A percentile compares a stretch with the other conserved stretches of the same genome.
phyloP scores from a whole-genome alignment of 2,113 vertebrate genomes.

The Stictonetta naevosa region DNA sequence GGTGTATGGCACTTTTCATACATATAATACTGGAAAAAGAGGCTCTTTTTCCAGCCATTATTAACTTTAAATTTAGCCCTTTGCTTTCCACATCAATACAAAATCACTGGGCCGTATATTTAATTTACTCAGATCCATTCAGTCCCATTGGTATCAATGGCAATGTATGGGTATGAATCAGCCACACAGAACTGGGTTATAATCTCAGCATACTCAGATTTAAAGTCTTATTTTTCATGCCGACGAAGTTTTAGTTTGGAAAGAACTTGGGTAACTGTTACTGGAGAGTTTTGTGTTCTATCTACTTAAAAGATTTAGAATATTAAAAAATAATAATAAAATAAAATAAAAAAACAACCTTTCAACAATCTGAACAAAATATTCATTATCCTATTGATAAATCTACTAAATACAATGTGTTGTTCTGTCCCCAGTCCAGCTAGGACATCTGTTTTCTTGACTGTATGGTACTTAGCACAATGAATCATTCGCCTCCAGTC shows the following conservation, averaged over 20 bases:
- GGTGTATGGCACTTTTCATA: not conserved
- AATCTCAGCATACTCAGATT: not conserved
- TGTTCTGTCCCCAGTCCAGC: not conserved
- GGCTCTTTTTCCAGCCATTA: not conserved
- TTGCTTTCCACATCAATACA: not conserved
- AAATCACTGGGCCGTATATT: not conserved
- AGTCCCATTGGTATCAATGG: not conserved
- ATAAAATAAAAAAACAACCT: not conserved
- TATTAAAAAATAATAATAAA: not conserved
- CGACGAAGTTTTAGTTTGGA: not conserved
- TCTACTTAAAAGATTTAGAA: not conserved
- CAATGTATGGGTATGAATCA: not conserved
- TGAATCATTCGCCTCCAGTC: slow-evolving; percentile 52
- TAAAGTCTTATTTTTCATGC: not conserved
- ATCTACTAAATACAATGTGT: slow-evolving; percentile 15
- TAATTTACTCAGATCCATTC: not conserved
- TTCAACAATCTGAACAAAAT: slow-evolving; percentile 28
- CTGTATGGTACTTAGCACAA: not conserved
- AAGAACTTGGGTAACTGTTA: not conserved
- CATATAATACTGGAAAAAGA: not conserved
- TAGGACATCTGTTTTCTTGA: slow-evolving; percentile 54
- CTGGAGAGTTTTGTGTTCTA: not conserved
- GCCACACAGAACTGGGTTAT: not conserved
- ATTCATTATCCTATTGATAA: slow-evolving; percentile 31
- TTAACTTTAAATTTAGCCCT: not conserved